Conservation (phyloP, 2,113 vertebrate species). For the Lophotis ruficrista region DNA sequence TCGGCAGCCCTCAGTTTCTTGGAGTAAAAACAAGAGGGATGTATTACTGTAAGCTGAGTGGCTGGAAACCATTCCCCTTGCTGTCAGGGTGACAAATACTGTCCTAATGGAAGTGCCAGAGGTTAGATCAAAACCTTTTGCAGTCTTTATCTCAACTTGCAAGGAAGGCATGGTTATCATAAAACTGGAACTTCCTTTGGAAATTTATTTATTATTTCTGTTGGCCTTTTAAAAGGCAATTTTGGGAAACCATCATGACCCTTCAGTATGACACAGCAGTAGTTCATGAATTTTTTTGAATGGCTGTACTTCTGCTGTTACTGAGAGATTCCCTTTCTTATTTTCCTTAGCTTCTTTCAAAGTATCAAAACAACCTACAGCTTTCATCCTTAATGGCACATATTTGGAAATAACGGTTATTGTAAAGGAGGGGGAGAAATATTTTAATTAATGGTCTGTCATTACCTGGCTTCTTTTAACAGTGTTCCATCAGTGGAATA, state of each 20-base stretch:
- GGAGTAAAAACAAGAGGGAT: slow-evolving; percentile 1
- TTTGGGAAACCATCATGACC: not conserved
- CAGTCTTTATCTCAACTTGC: slow-evolving; percentile 38
- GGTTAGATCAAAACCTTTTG: slow-evolving; percentile 71
- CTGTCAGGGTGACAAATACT: slow-evolving; percentile 78
- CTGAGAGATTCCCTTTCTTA: not conserved
- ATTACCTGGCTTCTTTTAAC: not conserved
- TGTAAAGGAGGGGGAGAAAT: not conserved
- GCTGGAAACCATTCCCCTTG: slow-evolving; percentile 64
- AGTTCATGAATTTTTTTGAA: not conserved
- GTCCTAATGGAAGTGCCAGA: slow-evolving; percentile 70
- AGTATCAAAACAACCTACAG: not conserved
- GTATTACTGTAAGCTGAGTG: slow-evolving; percentile 20
- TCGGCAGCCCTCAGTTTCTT: not conserved
- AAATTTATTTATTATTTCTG: slow-evolving; percentile 6
- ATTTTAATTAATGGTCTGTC: not conserved
- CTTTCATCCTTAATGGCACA: not conserved
- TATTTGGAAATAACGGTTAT: not conserved
- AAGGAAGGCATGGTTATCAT: not conserved
- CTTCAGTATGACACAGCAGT: not conserved
- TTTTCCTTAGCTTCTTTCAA: not conserved
- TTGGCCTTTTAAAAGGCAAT: not conserved
- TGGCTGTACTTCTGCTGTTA: not conserved
- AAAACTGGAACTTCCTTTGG: slow-evolving; percentile 14
- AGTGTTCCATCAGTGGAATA: not conserved